A percentile compares a stretch with the other conserved stretches of the same genome.
phyloP scores from a whole-genome alignment of 2,113 vertebrate species.

The Corythornis cristatus region DNA sequence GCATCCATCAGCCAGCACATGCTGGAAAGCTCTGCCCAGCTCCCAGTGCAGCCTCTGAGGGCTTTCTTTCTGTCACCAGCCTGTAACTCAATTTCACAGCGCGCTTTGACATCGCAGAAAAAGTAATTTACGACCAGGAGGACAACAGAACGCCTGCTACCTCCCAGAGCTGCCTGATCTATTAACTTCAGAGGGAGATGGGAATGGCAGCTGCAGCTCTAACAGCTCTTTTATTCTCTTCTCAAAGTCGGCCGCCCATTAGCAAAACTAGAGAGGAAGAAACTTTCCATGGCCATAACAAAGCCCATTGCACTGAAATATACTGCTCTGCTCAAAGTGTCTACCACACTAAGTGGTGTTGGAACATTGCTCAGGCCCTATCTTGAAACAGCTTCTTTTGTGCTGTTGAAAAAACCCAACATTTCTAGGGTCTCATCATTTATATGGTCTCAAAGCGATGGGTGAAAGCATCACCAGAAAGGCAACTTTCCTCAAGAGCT shows the following conservation, averaged over 20 bases:
- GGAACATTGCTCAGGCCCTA: background rate
- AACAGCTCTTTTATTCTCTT: background rate
- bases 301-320: background rate
- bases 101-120: background rate
- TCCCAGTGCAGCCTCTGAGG: background rate
- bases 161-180: background rate
- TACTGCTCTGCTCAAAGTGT: fast-evolving
- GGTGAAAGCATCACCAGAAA: background rate
- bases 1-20: background rate
- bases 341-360: background rate
- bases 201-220: background rate
- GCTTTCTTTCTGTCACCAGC: background rate
- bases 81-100: conserved; percentile 15
- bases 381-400: background rate
- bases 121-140: background rate
- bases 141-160: background rate
- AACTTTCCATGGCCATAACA: background rate
- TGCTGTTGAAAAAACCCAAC: background rate
- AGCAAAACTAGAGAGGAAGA: background rate
- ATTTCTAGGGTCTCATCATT: background rate
- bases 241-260: background rate
- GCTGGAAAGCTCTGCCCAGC: background rate
- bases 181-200: background rate
- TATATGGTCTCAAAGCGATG: background rate
- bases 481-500: background rate